These are phyloP conservation scores for Cremastinae sp. DNA, from an alignment of 2,888 invertebrate species.

Conservation along the genomic window DNA sequence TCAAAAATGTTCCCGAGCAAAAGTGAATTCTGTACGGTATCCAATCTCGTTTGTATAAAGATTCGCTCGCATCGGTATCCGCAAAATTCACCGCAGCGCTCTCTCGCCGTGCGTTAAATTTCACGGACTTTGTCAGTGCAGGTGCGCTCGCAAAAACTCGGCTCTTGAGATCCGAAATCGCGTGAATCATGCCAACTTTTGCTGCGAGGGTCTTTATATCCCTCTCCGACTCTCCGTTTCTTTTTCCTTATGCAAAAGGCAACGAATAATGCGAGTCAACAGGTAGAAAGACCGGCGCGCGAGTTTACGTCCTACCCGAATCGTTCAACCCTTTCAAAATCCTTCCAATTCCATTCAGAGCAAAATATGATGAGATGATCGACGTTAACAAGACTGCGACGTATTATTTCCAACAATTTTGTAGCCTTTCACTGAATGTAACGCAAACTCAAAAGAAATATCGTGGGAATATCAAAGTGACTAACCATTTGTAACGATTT, in stretches of 20 bases:
- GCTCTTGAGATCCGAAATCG: slow-evolving; percentile 57
- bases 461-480: not conserved
- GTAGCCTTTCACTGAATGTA: not conserved
- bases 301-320: slow-evolving; percentile 54
- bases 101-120: slow-evolving; percentile 57
- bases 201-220: slow-evolving; percentile 18
- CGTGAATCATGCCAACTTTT: slow-evolving; percentile 62
- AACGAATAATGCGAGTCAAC: slow-evolving; percentile 9
- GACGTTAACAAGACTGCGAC: slow-evolving; percentile 58
- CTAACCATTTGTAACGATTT: no score
- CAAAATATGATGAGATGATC: slow-evolving; percentile 57
- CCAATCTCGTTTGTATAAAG: slow-evolving; percentile 6
- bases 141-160: slow-evolving; percentile 59
- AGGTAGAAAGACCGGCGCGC: slow-evolving; percentile 37
- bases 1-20: not conserved
- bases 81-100: not conserved
- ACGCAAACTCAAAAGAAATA: no score
- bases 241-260: slow-evolving; percentile 35
- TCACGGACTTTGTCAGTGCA: slow-evolving; percentile 62
- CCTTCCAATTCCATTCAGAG: slow-evolving; percentile 34
- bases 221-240: slow-evolving; percentile 14
- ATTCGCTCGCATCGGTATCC: not conserved
- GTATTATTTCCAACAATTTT: slow-evolving; percentile 33
- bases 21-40: slow-evolving; percentile 10
- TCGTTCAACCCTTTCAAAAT: slow-evolving; percentile 29